Percentiles rank a stretch among this genome's conserved stretches.
Evolutionary conservation across 2,888 invertebrate genomes (phyloP).

Genomic region (Dinocampus coccinellae): DNA sequence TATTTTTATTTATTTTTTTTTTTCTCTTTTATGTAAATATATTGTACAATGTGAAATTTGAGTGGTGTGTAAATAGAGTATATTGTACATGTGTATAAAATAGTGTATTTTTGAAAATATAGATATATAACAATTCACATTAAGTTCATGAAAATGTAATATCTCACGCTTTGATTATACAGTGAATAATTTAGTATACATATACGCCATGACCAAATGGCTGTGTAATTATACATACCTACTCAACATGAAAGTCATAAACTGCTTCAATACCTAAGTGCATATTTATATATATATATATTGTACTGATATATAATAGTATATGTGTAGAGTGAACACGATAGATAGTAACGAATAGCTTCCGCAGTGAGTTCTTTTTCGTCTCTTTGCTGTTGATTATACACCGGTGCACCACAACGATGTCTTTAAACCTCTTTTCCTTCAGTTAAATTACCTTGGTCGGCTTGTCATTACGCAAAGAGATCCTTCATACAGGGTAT

Average conservation of each 20-base stretch:
- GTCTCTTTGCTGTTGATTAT: slow-evolving; percentile 39
- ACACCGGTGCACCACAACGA: slow-evolving; percentile 29
- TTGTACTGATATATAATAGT: background rate
- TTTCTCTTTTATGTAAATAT: too few relatives aligned
- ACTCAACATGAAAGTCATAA: slow-evolving; percentile 45
- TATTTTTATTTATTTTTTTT: too few relatives aligned
- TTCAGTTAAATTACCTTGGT: slow-evolving; percentile 42
- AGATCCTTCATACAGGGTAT: slow-evolving; percentile 16
- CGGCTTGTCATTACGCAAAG: slow-evolving; percentile 45
- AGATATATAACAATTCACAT: too few relatives aligned
- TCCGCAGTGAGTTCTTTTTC: slow-evolving; percentile 8
- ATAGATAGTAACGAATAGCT: slow-evolving; percentile 18
- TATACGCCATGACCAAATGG: slow-evolving; percentile 31
- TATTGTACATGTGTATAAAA: too few relatives aligned
- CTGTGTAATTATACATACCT: slow-evolving; percentile 45
- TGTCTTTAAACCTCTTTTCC: slow-evolving; percentile 42
- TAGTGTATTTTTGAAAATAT: too few relatives aligned
- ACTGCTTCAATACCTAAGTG: slow-evolving; percentile 45
- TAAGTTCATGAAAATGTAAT: slow-evolving; percentile 9
- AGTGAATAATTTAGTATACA: slow-evolving; percentile 12
- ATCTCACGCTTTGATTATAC: background rate
- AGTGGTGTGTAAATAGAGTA: too few relatives aligned
- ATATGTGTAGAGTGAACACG: background rate
- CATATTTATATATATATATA: background rate
- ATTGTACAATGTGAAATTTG: too few relatives aligned